phyloP scores from a whole-genome alignment of 2,113 vertebrate species.

The Neomonachus schauinslandi region DNA sequence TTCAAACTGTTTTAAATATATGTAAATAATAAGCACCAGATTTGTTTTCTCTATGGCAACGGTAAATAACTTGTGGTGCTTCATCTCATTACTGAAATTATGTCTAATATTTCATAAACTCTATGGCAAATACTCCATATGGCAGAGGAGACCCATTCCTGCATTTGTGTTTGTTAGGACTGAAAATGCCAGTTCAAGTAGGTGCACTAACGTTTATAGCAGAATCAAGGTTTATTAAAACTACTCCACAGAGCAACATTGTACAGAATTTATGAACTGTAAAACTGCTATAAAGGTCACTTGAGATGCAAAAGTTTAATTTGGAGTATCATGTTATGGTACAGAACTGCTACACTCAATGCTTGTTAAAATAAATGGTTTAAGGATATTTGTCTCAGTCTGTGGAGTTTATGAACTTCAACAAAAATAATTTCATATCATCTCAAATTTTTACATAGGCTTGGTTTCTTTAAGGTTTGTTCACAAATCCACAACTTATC shows the following conservation, averaged over 20 bases:
- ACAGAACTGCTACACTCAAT: conserved; percentile 77
- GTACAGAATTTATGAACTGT: conserved; percentile 88
- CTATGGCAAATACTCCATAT: conserved; percentile 28
- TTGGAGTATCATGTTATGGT: conserved; percentile 85
- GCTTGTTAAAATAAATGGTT: conserved; percentile 86
- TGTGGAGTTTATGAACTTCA: conserved; percentile 80
- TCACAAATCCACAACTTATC: conserved; percentile 46
- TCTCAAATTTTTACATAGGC: conserved; percentile 60
- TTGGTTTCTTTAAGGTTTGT: conserved; percentile 64
- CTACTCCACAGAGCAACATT: conserved; percentile 81
- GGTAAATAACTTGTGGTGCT: conserved; percentile 15
- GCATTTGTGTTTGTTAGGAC: conserved; percentile 73
- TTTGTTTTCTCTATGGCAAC: background rate
- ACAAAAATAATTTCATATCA: conserved; percentile 77
- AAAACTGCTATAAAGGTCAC: conserved; percentile 86
- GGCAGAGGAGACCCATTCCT: conserved; percentile 51
- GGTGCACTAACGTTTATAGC: conserved; percentile 80
- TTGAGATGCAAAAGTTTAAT: conserved; percentile 89
- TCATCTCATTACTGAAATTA: conserved; percentile 11
- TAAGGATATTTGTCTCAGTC: conserved; percentile 84
- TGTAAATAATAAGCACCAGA: background rate
- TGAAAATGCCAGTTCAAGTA: conserved; percentile 81
- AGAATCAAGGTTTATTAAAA: conserved; percentile 88
- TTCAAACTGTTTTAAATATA: conserved; percentile 33
- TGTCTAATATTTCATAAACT: conserved; percentile 67